phyloP scores from a whole-genome alignment of 1,140 invertebrate genomes.

The Nephila pilipes region DNA sequence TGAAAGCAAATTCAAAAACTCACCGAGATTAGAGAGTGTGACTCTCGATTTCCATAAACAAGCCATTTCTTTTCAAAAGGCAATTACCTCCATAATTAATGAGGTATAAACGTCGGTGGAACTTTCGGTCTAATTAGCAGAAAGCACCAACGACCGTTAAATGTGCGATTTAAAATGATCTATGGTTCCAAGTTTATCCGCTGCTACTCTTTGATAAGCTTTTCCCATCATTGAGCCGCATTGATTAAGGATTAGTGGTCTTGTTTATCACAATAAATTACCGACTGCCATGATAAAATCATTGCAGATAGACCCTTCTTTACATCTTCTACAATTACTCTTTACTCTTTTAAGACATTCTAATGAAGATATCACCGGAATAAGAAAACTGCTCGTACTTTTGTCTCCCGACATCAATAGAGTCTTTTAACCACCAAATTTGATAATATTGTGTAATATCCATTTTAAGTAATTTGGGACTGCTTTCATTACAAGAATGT shows the following conservation, averaged over 20 bases:
- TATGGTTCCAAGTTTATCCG: not conserved
- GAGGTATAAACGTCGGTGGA: not conserved
- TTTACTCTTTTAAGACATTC: no score
- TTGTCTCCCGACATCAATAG: no score
- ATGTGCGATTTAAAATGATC: slow-evolving; percentile 53
- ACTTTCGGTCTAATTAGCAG: not conserved
- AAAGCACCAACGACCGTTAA: not conserved
- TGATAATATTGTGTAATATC: no score
- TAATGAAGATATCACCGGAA: no score
- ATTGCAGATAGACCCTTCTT: not conserved
- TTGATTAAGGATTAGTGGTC: slow-evolving; percentile 36
- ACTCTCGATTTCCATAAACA: slow-evolving; percentile 32
- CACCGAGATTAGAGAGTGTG: not conserved
- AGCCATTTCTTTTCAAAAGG: not conserved
- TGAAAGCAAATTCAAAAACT: not conserved
- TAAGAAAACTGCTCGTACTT: no score
- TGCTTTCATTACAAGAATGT: no score
- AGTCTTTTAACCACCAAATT: no score
- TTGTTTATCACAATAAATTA: slow-evolving; percentile 13
- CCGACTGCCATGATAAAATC: not conserved
- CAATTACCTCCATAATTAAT: not conserved
- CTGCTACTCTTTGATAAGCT: not conserved
- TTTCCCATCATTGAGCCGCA: not conserved
- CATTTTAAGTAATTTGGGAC: no score
- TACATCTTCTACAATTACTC: no score